A percentile compares a stretch with the other conserved stretches of the same genome.
These are phyloP conservation scores for Stenichneumon culpator DNA, from an alignment of 2,888 invertebrate genomes.

Conservation along the genomic window DNA sequence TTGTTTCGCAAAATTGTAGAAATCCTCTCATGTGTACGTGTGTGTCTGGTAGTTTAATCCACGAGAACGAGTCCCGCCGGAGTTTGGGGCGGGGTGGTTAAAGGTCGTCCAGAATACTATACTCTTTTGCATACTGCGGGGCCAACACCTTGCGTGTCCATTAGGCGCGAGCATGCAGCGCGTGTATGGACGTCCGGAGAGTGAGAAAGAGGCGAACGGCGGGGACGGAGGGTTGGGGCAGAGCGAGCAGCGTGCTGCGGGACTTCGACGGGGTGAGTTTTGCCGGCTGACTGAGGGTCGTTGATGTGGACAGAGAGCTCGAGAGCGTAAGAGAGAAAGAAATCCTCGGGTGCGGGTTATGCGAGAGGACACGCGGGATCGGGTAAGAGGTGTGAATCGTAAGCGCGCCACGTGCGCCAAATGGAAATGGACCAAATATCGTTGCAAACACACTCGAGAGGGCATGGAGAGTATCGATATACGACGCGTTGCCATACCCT, in stretches of 20 bases:
- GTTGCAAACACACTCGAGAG: constrained; percentile 81
- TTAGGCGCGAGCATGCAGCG: constrained; percentile 76
- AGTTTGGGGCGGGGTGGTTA: constrained; percentile 30
- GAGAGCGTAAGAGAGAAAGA: constrained; percentile 40
- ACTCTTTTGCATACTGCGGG: constrained; percentile 80
- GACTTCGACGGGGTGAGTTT: constrained; percentile 59
- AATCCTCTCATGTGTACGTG: not conserved
- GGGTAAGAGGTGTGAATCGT: constrained; percentile 83
- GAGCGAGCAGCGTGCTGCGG: not conserved
- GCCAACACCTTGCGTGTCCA: constrained; percentile 83
- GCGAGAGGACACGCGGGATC: constrained; percentile 43
- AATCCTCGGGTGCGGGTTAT: constrained; percentile 18
- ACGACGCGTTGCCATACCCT: constrained; percentile 77
- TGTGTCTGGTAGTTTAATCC: constrained; percentile 54
- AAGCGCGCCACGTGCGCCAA: constrained; percentile 84
- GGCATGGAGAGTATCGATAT: constrained; percentile 82
- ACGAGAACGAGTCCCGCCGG: constrained; percentile 38
- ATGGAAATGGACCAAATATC: constrained; percentile 85
- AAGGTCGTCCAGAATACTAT: constrained; percentile 59
- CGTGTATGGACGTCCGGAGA: constrained; percentile 28
- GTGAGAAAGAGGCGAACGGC: constrained; percentile 45
- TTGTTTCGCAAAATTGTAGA: constrained; percentile 41
- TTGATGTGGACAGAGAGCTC: constrained; percentile 32
- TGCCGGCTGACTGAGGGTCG: constrained; percentile 54
- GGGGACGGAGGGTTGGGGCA: constrained; percentile 38